Percentiles rank a stretch among this genome's conserved stretches.
Evolutionary conservation across 2,888 invertebrate genomes (phyloP).

Genomic region (Acleris cristana): DNA sequence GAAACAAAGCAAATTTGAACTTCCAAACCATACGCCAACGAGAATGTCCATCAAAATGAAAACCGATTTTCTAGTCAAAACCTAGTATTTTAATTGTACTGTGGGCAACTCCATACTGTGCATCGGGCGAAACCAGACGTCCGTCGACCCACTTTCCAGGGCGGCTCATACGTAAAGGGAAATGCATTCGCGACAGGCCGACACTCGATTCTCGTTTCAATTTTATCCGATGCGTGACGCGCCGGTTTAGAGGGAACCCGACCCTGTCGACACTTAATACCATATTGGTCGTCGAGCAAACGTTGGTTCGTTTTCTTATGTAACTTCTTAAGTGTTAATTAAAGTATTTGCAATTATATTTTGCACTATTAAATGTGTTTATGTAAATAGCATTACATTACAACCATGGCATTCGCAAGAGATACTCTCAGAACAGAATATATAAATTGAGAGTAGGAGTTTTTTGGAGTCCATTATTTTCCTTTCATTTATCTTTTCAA

Average conservation of each 20-base stretch:
- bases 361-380: too few relatives aligned
- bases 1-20: too few relatives aligned
- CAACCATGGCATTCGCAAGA: too few relatives aligned
- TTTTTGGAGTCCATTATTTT: too few relatives aligned
- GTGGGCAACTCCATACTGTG: conserved; percentile 33
- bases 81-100: conserved; percentile 21
- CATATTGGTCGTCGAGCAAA: conserved; percentile 7
- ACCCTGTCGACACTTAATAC: conserved; percentile 9
- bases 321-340: background rate
- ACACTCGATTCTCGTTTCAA: conserved; percentile 45
- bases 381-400: too few relatives aligned
- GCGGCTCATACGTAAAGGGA: conserved; percentile 68
- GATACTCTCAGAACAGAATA: too few relatives aligned
- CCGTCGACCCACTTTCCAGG: conserved; percentile 71
- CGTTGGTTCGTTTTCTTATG: background rate
- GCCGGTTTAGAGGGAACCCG: conserved; percentile 15
- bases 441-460: too few relatives aligned
- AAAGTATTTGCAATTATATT: background rate
- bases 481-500: too few relatives aligned
- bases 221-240: conserved; percentile 26
- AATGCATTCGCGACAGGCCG: conserved; percentile 60
- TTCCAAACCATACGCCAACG: too few relatives aligned
- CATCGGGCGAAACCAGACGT: conserved; percentile 62
- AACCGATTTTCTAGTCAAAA: conserved; percentile 2
- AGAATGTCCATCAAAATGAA: background rate